phyloP scores from a whole-genome alignment of 2,113 vertebrate species.

The Merops nubicus region DNA sequence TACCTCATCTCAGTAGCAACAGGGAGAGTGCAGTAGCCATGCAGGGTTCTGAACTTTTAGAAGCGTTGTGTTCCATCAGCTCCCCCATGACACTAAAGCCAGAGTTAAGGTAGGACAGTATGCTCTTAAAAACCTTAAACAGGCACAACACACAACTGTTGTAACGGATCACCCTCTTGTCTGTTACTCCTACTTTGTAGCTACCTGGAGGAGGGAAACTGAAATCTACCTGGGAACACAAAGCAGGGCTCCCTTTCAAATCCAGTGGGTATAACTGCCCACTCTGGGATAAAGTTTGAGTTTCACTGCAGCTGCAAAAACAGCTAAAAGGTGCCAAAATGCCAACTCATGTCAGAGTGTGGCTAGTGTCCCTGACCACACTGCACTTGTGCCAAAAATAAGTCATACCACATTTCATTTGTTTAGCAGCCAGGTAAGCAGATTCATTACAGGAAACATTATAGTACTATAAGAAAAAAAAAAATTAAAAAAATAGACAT shows the following conservation, averaged over 20 bases:
- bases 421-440: not conserved
- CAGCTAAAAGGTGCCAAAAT: not conserved
- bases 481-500: not conserved
- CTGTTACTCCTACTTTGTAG: not conserved
- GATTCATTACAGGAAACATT: not conserved
- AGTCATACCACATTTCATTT: accelerated
- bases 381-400: not conserved
- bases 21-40: not conserved
- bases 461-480: not conserved
- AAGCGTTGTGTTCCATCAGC: not conserved
- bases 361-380: not conserved
- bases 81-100: not conserved
- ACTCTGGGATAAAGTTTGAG: not conserved
- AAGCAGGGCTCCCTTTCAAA: not conserved
- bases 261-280: not conserved
- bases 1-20: not conserved
- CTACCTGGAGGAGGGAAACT: not conserved
- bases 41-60: not conserved
- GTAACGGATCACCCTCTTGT: not conserved
- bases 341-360: not conserved
- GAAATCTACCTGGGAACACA: not conserved
- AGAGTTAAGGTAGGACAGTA: not conserved
- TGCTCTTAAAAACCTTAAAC: not conserved
- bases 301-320: not conserved
- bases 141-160: not conserved